Percentiles rank a stretch among this genome's conserved stretches.
Evolutionary conservation across 2,797 vertebrate species (phyloP).

Genomic region (Crocodylus rhombifer): DNA sequence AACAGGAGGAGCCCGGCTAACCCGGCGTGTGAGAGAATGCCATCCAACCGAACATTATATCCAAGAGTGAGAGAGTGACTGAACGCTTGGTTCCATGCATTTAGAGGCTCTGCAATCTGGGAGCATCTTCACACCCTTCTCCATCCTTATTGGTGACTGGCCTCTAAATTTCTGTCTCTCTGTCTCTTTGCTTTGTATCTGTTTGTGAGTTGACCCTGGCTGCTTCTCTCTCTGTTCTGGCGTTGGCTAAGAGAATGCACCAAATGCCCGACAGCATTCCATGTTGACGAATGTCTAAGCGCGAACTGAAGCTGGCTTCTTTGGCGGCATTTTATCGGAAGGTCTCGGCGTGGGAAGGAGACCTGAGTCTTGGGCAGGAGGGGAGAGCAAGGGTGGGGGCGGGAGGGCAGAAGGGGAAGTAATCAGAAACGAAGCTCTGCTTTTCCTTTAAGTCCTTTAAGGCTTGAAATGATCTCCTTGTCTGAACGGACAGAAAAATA

Average conservation of each 20-base stretch:
- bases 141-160: slow-evolving; percentile 83
- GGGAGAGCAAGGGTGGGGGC: slow-evolving; percentile 40
- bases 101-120: slow-evolving; percentile 81
- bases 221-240: slow-evolving; percentile 80
- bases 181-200: slow-evolving; percentile 88
- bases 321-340: slow-evolving; percentile 38
- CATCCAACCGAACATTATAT: slow-evolving; percentile 81
- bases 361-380: slow-evolving; percentile 53
- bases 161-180: slow-evolving; percentile 86
- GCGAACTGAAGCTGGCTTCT: slow-evolving; percentile 45
- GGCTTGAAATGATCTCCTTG: slow-evolving; percentile 78
- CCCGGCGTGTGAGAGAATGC: slow-evolving; percentile 76
- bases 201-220: slow-evolving; percentile 86
- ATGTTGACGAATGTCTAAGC: slow-evolving; percentile 16
- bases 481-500: slow-evolving; percentile 78
- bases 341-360: slow-evolving; percentile 46
- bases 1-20: slow-evolving; percentile 67
- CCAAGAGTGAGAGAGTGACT: slow-evolving; percentile 85
- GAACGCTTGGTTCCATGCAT: slow-evolving; percentile 85
- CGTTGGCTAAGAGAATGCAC: slow-evolving; percentile 80
- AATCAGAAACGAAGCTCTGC: slow-evolving; percentile 6
- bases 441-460: slow-evolving; percentile 72
- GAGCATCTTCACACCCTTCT: slow-evolving; percentile 81
- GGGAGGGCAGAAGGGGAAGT: slow-evolving; percentile 35
- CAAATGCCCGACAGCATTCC: slow-evolving; percentile 65